Percentiles rank a stretch among this genome's conserved stretches.
Conservation (phyloP, 2,113 vertebrate species). For the Gymnorhina tibicen region DNA sequence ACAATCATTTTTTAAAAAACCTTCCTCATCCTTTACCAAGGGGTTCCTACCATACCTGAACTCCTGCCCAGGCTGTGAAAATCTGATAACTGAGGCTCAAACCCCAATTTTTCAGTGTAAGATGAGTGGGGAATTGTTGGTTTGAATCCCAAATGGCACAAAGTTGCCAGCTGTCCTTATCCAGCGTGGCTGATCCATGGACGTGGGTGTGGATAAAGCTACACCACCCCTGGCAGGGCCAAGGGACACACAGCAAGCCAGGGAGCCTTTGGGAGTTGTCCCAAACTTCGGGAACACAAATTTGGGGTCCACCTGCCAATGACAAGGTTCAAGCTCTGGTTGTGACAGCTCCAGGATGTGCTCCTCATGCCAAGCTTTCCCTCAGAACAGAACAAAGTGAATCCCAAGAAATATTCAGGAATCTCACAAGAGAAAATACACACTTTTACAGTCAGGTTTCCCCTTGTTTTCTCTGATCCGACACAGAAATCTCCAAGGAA, state of each 20-base stretch:
- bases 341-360: background rate
- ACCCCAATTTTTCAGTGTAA: background rate
- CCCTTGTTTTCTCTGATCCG: background rate
- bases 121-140: background rate
- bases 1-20: background rate
- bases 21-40: background rate
- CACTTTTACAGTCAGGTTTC: background rate
- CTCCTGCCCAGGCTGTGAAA: background rate
- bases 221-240: background rate
- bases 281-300: background rate
- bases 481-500: background rate
- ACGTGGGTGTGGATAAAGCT: background rate
- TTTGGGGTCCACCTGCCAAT: background rate
- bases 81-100: background rate
- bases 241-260: background rate
- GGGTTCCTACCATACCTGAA: background rate
- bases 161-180: slow-evolving; percentile 18
- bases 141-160: background rate
- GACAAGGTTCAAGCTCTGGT: background rate
- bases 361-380: background rate
- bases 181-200: background rate
- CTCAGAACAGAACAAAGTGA: background rate
- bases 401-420: background rate
- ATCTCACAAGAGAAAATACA: background rate
- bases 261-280: background rate